Evolutionary conservation across 1,140 invertebrate genomes (phyloP).

Genomic region (Microplitis mediator): DNA sequence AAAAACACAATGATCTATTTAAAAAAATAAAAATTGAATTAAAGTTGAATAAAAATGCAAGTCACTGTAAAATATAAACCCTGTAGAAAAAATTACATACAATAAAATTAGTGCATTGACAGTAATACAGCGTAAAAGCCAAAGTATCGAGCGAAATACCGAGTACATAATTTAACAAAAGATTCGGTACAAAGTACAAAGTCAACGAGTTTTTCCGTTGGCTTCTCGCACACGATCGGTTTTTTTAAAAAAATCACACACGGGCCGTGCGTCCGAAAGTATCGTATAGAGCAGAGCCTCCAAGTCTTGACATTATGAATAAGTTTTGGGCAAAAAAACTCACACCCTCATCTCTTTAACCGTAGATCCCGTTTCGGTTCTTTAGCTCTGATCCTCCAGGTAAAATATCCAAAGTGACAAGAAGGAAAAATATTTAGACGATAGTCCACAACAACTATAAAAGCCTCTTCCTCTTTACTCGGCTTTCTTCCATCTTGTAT

Average conservation of each 20-base stretch:
- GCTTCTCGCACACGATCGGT: conserved; percentile 39
- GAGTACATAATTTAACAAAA: conserved; percentile 13
- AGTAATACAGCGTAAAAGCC: conserved; percentile 14
- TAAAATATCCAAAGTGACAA: conserved; percentile 10
- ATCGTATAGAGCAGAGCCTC: conserved; percentile 9
- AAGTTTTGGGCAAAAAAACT: background rate
- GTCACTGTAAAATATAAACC: background rate
- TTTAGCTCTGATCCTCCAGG: background rate
- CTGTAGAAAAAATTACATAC: background rate
- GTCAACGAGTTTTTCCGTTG: conserved; percentile 43
- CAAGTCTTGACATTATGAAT: background rate
- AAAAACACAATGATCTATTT: no score
- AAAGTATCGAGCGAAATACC: background rate
- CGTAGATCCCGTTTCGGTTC: conserved; percentile 1
- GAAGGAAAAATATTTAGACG: conserved; percentile 38
- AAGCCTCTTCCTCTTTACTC: background rate
- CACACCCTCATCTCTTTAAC: background rate
- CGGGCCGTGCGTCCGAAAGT: conserved; percentile 21
- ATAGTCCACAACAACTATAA: background rate
- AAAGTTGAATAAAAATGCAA: no score
- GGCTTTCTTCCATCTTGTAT: conserved; percentile 6
- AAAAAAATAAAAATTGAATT: no score
- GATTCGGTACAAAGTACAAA: conserved; percentile 16
- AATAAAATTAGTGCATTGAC: conserved; percentile 15
- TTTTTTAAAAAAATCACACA: conserved; percentile 13